Evolutionary conservation across 2,113 vertebrate genomes (phyloP).

Genomic region (Glaucomys volans): DNA sequence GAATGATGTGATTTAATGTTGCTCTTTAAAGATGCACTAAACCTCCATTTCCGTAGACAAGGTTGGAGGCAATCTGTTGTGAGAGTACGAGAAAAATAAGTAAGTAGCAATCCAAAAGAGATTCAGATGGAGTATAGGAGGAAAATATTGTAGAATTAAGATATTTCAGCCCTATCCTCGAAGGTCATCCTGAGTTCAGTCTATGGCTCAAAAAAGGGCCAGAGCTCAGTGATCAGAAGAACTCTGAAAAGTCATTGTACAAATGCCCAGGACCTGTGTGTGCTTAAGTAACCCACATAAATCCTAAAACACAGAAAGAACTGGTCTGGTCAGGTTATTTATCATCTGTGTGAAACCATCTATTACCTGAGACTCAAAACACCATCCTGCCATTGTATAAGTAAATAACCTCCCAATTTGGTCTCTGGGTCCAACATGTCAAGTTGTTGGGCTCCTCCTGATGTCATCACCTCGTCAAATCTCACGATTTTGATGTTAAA

Average conservation of each 20-base stretch:
- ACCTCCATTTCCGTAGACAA: background rate
- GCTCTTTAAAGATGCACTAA: background rate
- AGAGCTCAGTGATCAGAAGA: background rate
- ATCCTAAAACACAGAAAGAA: background rate
- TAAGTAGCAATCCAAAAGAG: background rate
- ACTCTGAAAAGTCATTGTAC: background rate
- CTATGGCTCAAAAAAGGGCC: background rate
- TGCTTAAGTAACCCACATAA: background rate
- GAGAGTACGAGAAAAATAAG: background rate
- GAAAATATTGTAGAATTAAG: background rate
- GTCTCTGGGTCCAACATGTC: background rate
- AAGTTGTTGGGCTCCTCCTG: background rate
- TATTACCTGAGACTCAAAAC: background rate
- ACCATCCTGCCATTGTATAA: background rate
- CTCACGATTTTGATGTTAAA: background rate
- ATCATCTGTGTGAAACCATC: background rate
- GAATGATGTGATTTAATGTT: background rate
- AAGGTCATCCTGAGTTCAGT: background rate
- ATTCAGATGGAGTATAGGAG: background rate
- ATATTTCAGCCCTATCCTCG: background rate
- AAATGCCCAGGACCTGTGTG: background rate
- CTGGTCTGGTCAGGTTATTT: background rate
- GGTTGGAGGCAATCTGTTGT: background rate
- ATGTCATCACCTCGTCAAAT: background rate
- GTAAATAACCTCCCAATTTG: background rate